Conservation (phyloP, 2,113 vertebrate genomes). For the Plecotus auritus region DNA sequence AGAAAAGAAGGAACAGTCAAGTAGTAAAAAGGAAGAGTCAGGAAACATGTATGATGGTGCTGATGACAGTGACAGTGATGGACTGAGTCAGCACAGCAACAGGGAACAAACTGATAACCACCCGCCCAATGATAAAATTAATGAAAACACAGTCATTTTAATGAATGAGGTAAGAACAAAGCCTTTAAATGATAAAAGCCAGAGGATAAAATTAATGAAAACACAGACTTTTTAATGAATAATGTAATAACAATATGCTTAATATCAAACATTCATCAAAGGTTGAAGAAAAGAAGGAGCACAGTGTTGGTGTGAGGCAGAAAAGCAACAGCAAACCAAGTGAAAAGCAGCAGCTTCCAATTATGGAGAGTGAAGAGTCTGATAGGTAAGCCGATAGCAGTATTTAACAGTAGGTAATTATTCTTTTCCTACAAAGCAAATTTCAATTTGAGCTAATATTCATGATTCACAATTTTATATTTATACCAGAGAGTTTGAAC, state of each 20-base stretch:
- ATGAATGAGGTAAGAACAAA: background rate
- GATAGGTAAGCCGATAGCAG: constrained; percentile 61
- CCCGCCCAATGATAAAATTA: background rate
- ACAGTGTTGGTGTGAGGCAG: background rate
- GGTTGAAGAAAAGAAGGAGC: constrained; percentile 74
- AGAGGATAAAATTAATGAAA: background rate
- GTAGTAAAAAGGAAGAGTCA: background rate
- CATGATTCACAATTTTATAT: background rate
- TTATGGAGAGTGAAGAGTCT: background rate
- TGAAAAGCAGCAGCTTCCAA: constrained; percentile 36
- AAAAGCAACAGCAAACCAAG: background rate
- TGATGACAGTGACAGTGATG: background rate
- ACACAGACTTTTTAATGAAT: background rate
- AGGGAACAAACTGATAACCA: background rate
- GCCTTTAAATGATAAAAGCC: background rate
- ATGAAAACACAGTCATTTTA: background rate
- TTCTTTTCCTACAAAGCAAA: background rate
- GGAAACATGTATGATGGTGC: background rate
- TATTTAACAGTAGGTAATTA: background rate
- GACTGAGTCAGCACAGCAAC: background rate
- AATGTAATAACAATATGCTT: constrained; percentile 25
- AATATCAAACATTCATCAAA: constrained; percentile 71
- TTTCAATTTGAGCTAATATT: background rate
- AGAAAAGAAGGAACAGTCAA: constrained; percentile 65
- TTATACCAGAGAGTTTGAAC: background rate